Conservation (phyloP, 1,140 invertebrate genomes). For the Drosophila nigromelanica region DNA sequence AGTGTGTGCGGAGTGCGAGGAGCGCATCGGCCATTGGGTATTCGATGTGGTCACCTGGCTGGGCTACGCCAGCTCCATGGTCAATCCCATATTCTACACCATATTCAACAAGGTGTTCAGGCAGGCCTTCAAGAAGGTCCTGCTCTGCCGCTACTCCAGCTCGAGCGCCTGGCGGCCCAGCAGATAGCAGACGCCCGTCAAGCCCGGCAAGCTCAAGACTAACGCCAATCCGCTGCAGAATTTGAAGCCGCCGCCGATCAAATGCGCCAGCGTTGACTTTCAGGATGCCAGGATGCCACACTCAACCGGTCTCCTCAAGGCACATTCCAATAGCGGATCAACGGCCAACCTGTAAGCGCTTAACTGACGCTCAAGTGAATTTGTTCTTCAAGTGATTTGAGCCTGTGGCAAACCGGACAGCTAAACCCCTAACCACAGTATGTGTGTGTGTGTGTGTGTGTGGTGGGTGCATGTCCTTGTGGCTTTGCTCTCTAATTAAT, state of each 20-base stretch:
- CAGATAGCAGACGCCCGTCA: constrained; percentile 77
- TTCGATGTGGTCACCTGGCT: constrained; percentile 95
- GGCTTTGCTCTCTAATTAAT: constrained; percentile 72
- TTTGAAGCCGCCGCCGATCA: constrained; percentile 44
- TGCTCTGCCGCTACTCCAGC: constrained; percentile 90
- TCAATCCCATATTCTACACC: constrained; percentile 97
- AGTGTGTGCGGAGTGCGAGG: constrained; percentile 91
- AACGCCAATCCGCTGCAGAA: constrained; percentile 22
- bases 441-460: constrained; percentile 4
- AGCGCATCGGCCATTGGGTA: constrained; percentile 89
- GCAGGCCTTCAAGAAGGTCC: constrained; percentile 94
- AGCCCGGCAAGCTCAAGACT: constrained; percentile 57
- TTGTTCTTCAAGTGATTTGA: not conserved
- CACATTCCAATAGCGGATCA: constrained; percentile 40
- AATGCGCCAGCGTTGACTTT: constrained; percentile 68
- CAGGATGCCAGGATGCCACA: constrained; percentile 40
- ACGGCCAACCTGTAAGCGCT: constrained; percentile 32
- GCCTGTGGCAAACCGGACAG: too few species aligned
- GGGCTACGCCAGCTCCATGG: constrained; percentile 96
- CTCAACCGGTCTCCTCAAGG: constrained; percentile 41
- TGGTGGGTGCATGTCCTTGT: constrained; percentile 18
- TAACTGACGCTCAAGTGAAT: too few species aligned
- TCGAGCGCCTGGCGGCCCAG: constrained; percentile 85
- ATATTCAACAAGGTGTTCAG: constrained; percentile 97
- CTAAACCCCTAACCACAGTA: not conserved